A percentile compares a stretch with the other conserved stretches of the same genome.
Evolutionary conservation across 2,888 invertebrate genomes (phyloP).

Genomic region (Acholoe squamosa): DNA sequence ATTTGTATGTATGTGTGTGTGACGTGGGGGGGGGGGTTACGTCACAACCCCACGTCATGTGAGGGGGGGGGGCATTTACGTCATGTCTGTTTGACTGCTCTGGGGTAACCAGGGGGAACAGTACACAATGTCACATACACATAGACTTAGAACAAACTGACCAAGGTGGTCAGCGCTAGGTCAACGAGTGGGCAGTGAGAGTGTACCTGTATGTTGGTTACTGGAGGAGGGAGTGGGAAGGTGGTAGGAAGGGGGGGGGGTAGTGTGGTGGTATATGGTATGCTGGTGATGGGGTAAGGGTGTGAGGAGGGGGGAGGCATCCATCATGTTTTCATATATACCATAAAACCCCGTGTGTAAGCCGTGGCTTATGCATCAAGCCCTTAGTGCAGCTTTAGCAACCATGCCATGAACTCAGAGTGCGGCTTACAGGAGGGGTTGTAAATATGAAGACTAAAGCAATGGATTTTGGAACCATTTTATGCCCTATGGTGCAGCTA

Average conservation of each 20-base stretch:
- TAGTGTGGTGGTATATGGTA: background rate
- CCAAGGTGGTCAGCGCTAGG: background rate
- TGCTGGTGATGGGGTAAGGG: background rate
- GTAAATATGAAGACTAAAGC: no score
- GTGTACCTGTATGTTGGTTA: background rate
- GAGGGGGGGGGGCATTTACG: background rate
- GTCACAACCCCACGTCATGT: background rate
- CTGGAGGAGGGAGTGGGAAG: background rate
- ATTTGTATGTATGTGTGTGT: background rate
- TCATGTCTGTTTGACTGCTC: background rate
- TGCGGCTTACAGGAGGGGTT: no score
- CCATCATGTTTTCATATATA: no score
- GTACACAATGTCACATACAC: background rate
- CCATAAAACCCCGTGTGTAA: no score
- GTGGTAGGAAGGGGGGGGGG: background rate
- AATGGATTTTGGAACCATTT: no score
- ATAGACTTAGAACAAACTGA: background rate
- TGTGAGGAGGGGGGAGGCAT: background rate
- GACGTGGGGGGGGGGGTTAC: background rate
- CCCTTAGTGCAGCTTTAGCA: no score
- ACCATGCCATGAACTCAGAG: no score
- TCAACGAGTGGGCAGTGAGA: slow-evolving; percentile 17
- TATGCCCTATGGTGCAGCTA: no score
- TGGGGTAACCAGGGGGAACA: background rate
- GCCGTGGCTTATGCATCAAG: no score